Evolutionary conservation across 2,888 invertebrate genomes (phyloP).

Genomic region (Idaea dimidiata): DNA sequence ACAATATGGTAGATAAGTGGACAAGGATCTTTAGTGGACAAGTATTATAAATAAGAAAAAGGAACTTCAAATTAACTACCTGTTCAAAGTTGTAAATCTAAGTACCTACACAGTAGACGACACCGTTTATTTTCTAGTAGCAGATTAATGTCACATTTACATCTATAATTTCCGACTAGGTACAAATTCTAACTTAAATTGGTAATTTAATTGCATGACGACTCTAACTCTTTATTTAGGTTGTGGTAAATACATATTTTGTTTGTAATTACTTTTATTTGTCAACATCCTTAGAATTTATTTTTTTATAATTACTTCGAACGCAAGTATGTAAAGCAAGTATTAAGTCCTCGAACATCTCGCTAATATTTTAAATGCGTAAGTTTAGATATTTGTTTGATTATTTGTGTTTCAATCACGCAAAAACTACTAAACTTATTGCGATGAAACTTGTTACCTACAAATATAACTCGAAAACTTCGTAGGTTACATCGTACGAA

Average conservation of each 20-base stretch:
- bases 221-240: conserved; percentile 8
- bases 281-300: too few relatives aligned
- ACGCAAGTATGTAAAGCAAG: too few relatives aligned
- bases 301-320: too few relatives aligned
- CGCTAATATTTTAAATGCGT: too few relatives aligned
- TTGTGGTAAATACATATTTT: not conserved
- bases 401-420: too few relatives aligned
- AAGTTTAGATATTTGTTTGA: too few relatives aligned
- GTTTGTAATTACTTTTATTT: not conserved
- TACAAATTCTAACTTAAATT: not conserved
- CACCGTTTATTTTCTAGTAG: not conserved
- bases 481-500: too few relatives aligned
- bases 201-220: not conserved
- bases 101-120: not conserved
- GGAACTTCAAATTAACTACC: not conserved
- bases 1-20: too few relatives aligned
- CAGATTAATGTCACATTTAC: not conserved
- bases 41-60: not conserved
- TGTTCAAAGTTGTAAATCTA: not conserved
- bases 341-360: too few relatives aligned
- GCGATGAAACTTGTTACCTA: not conserved
- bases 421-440: too few relatives aligned
- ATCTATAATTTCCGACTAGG: not conserved
- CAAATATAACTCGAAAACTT: not conserved
- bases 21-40: too few relatives aligned